phyloP scores from a whole-genome alignment of 2,888 invertebrate genomes.

The Eupsilia transversa region DNA sequence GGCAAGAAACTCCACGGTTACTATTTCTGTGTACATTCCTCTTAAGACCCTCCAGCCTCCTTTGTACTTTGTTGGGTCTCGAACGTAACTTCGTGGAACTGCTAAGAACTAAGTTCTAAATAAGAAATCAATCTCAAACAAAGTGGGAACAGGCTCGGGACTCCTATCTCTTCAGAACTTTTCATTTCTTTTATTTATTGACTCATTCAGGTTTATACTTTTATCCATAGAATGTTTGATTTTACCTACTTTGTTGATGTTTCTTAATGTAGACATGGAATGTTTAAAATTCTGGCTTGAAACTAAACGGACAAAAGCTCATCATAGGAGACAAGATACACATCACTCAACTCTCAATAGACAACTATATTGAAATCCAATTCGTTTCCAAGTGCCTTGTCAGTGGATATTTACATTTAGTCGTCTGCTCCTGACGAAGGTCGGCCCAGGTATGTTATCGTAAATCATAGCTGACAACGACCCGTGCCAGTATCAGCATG shows the following conservation, averaged over 20 bases:
- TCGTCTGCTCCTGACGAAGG: conserved; percentile 65
- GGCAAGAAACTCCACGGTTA: too few species aligned
- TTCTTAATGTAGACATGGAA: not conserved
- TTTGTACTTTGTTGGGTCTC: not conserved
- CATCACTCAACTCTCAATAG: conserved; percentile 18
- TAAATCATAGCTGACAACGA: conserved; percentile 58
- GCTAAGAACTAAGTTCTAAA: conserved; percentile 23
- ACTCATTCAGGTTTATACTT: not conserved
- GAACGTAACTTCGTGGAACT: conserved; percentile 14
- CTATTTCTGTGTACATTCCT: conserved; percentile 1
- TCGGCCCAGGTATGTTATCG: conserved; percentile 74
- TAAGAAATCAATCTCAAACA: conserved; percentile 35
- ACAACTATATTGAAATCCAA: conserved; percentile 44
- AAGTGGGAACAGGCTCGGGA: conserved; percentile 26
- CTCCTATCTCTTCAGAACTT: conserved; percentile 27
- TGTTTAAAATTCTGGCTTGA: not conserved
- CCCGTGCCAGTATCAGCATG: conserved; percentile 63
- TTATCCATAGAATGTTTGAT: not conserved
- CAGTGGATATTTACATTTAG: conserved; percentile 50
- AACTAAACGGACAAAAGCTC: conserved; percentile 2
- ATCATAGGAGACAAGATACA: not conserved
- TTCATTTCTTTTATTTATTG: conserved; percentile 26
- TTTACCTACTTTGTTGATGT: not conserved
- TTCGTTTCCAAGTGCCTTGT: conserved; percentile 38
- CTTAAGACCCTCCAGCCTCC: not conserved